Evolutionary conservation across 1,140 invertebrate genomes (phyloP).

Genomic region (Tetranychus urticae): DNA sequence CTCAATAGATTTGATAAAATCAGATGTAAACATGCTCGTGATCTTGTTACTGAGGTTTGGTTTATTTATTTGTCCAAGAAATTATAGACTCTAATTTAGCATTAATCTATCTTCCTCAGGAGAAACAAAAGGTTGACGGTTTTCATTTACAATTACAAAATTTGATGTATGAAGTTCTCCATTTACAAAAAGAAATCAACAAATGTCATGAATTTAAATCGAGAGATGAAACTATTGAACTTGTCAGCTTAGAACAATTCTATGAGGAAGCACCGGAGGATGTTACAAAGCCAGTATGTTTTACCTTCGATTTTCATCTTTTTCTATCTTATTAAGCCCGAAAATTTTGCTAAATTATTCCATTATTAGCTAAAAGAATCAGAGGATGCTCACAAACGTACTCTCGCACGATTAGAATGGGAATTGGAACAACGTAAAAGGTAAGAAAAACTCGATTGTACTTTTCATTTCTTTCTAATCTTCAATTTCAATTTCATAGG

Average conservation of each 20-base stretch:
- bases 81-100: background rate
- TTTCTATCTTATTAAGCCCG: constrained; percentile 6
- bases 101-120: constrained; percentile 19
- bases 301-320: constrained; percentile 7
- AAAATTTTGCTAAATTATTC: no score
- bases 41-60: constrained; percentile 27
- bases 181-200: constrained; percentile 73
- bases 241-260: constrained; percentile 62
- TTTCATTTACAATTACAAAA: constrained; percentile 76
- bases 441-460: background rate
- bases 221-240: constrained; percentile 72
- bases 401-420: constrained; percentile 66
- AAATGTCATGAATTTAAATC: constrained; percentile 83
- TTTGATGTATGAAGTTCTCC: constrained; percentile 76
- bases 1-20: constrained; percentile 73
- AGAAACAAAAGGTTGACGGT: constrained; percentile 64
- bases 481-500: background rate
- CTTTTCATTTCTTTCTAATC: background rate
- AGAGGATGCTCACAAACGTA: constrained; percentile 45
- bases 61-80: background rate
- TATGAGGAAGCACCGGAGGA: constrained; percentile 48
- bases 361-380: constrained; percentile 34
- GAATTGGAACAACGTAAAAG: constrained; percentile 71
- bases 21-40: constrained; percentile 47
- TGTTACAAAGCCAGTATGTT: constrained; percentile 38